Evolutionary conservation across 2,113 vertebrate genomes (phyloP), one percentile per base, ranked within the genome.

Genomic region (Cryptomyrus ogoouensis): DNA sequence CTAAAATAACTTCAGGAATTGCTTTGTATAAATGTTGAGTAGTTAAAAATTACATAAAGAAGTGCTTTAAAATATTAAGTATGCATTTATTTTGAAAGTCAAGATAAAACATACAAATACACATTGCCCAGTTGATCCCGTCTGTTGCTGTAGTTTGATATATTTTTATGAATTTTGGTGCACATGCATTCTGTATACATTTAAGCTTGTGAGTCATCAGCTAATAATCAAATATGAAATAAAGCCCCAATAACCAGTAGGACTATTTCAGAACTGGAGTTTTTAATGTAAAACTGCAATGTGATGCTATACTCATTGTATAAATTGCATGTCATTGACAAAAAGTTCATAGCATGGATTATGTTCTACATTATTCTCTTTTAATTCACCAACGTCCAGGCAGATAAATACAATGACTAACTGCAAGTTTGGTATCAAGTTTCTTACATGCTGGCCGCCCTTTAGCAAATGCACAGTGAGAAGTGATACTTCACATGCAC

Each of bases 101-200:
- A 53, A 24, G 12, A 70, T 49, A 88, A 4, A 88, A 35, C 27
- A 52, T 10, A 19, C 17, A n/a, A 89, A 56, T 83, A 83, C 52
- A 58, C 89, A 44, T 56, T 56, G n/a, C n/a, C 21, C 66, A 77
- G 15, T 46, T 42, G 24, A 83, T 88, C 31, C 87, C 17, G 8
- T 56, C 35, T 24, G 35, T 31, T 89, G 31, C 24, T 21, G 77
- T 46, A 80, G 17, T 39, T 39, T 47, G 47, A 21, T 88, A 42
- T 74, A 44, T 53, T 80, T 53, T 89, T 49, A 87, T 62, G 56
- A 44, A 89, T 89, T 52, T 74, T 5, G 77, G 80, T 66, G 44
- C 58, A 86, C 80, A 62, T 66, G 80, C 42, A 90, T 90, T 90
- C 83, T 90, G 62, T 88, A 90, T 90, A 88, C 44, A 87, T 91